Evolutionary conservation across 2,888 invertebrate genomes (phyloP).

Genomic region (Apeira syringaria): DNA sequence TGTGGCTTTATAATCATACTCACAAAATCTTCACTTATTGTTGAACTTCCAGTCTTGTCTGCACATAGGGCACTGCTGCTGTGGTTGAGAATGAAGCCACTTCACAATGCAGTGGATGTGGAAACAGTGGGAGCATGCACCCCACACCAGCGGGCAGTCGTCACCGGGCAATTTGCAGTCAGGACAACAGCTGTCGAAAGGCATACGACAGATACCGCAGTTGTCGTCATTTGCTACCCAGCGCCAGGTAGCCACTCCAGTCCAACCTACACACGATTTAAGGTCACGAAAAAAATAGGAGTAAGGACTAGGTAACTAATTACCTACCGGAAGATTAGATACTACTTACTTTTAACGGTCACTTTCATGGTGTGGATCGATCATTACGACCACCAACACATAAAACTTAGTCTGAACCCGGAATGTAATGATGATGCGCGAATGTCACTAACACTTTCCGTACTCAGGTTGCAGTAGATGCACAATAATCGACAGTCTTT

Average conservation of each 20-base stretch:
- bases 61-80: slow-evolving; percentile 98
- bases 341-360: slow-evolving; percentile 86
- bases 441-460: too few relatives aligned
- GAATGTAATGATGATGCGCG: too few relatives aligned
- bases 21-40: slow-evolving; percentile 79
- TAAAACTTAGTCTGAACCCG: too few relatives aligned
- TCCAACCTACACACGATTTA: slow-evolving; percentile 87
- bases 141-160: slow-evolving; percentile 99
- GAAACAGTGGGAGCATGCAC: slow-evolving; percentile 99
- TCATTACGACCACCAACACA: slow-evolving; percentile 34
- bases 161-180: slow-evolving; percentile 99
- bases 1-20: too few relatives aligned
- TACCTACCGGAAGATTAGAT: slow-evolving; percentile 42
- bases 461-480: too few relatives aligned
- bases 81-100: slow-evolving; percentile 98
- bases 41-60: slow-evolving; percentile 99
- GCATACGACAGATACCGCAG: slow-evolving; percentile 99
- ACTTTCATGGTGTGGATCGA: slow-evolving; percentile 80
- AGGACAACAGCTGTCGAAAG: slow-evolving; percentile 99
- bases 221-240: slow-evolving; percentile 99
- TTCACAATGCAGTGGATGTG: slow-evolving; percentile 99
- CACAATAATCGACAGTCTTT: too few relatives aligned
- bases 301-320: neutral
- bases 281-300: slow-evolving; percentile 2
- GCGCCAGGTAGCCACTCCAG: slow-evolving; percentile 98